Percentiles rank a stretch among this genome's conserved stretches.
phyloP scores from a whole-genome alignment of 2,797 vertebrate genomes.

The Mormyrops attenuatus region DNA sequence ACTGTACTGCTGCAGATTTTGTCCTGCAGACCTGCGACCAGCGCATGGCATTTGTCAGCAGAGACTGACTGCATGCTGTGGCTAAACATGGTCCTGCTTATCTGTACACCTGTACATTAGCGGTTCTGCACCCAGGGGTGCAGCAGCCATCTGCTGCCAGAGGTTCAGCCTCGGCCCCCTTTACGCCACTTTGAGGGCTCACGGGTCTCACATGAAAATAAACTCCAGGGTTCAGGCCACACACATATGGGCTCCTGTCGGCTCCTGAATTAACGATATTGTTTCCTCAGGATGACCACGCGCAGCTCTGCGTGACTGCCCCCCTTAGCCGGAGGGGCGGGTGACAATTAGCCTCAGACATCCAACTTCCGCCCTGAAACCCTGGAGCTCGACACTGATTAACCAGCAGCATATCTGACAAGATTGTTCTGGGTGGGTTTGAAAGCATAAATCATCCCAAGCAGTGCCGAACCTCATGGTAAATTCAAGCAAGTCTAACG shows the following conservation, averaged over 20 bases:
- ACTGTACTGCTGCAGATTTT: background rate
- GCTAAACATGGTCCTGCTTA: background rate
- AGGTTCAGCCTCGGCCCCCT: background rate
- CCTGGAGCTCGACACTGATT: conserved; percentile 15
- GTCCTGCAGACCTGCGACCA: background rate
- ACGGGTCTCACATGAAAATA: background rate
- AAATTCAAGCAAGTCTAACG: background rate
- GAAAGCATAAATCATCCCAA: background rate
- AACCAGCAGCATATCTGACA: background rate
- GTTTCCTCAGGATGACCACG: conserved; percentile 28
- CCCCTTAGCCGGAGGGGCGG: conserved; percentile 15
- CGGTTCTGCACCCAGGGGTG: background rate
- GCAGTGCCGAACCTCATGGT: background rate
- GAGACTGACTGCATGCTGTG: background rate
- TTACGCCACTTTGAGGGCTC: conserved; percentile 36
- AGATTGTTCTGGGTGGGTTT: background rate
- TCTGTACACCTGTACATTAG: background rate
- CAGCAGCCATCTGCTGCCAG: background rate
- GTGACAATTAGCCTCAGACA: conserved; percentile 11
- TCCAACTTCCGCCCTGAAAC: background rate
- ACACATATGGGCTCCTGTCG: conserved; percentile 64
- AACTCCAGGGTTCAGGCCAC: background rate
- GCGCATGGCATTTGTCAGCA: background rate
- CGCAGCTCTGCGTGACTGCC: conserved; percentile 32
- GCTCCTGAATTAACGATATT: conserved; percentile 49